Evolutionary conservation across 1,140 invertebrate species (phyloP).

Genomic region (Parapsyche elsis): DNA sequence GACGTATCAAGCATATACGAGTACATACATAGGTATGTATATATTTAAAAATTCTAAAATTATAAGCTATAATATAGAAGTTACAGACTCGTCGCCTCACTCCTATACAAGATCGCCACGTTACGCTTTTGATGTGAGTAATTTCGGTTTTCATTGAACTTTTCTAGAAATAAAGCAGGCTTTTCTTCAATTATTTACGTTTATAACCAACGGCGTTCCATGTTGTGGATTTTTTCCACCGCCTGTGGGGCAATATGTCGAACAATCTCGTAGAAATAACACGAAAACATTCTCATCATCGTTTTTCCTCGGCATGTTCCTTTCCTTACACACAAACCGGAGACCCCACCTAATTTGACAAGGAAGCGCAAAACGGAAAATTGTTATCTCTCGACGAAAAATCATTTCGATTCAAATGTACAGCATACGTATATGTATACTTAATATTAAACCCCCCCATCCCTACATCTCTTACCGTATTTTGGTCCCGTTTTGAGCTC

Average conservation of each 20-base stretch:
- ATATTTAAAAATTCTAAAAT: no score
- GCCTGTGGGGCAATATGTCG: constrained; percentile 16
- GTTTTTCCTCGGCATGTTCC: background rate
- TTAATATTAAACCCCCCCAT: background rate
- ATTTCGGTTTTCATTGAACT: background rate
- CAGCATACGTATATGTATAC: background rate
- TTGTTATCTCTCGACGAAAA: constrained; percentile 9
- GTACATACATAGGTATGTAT: no score
- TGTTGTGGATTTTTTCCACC: background rate
- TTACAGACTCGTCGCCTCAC: no score
- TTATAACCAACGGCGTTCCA: background rate
- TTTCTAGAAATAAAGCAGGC: background rate
- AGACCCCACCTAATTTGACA: constrained; percentile 7
- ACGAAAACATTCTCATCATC: constrained; percentile 27
- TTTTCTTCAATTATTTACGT: constrained; percentile 12
- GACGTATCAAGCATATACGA: no score
- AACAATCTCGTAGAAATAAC: constrained; percentile 34
- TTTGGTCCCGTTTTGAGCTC: background rate
- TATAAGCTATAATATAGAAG: no score
- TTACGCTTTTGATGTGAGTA: background rate
- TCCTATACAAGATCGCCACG: no score
- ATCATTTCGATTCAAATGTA: background rate
- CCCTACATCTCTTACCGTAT: background rate
- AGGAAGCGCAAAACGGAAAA: background rate
- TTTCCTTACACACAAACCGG: background rate